These are phyloP conservation scores for Triplophysa siluroides DNA, from an alignment of 2,113 vertebrate species.

Conservation along the genomic window DNA sequence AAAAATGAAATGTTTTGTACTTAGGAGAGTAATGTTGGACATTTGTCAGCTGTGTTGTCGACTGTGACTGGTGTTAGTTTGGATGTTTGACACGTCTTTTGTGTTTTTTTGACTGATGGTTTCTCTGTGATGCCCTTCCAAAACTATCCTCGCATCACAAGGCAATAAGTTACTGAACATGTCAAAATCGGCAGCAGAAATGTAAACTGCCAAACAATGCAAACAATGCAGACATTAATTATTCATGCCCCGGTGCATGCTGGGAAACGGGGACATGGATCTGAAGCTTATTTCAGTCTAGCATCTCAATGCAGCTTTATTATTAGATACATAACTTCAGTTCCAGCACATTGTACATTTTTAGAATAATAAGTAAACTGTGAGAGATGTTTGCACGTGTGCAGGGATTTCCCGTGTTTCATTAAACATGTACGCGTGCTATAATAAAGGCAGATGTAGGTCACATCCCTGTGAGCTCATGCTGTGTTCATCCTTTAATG, in stretches of 20 bases:
- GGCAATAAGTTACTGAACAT: too few species aligned
- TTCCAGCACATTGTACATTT: too few species aligned
- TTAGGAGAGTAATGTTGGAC: constrained; percentile 37
- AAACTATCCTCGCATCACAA: too few species aligned
- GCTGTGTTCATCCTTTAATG: not conserved
- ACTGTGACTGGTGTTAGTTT: constrained; percentile 33
- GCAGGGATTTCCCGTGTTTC: not conserved
- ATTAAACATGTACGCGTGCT: not conserved
- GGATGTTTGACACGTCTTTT: constrained; percentile 39
- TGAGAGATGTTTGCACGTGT: not conserved
- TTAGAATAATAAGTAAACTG: too few species aligned
- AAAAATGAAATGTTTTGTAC: constrained; percentile 23
- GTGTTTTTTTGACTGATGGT: not conserved
- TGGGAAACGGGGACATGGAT: too few species aligned
- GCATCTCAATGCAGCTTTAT: too few species aligned
- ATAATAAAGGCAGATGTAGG: not conserved
- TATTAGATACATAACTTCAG: too few species aligned
- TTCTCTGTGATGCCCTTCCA: not conserved
- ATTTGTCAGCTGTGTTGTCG: constrained; percentile 47
- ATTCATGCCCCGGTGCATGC: too few species aligned
- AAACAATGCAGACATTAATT: too few species aligned
- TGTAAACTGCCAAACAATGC: too few species aligned
- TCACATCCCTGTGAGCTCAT: not conserved
- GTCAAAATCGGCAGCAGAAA: too few species aligned
- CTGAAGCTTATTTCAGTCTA: too few species aligned